Evolutionary conservation across 1,140 invertebrate genomes (phyloP), one percentile per base, ranked within the genome.

Genomic region (Mamestra configurata): DNA sequence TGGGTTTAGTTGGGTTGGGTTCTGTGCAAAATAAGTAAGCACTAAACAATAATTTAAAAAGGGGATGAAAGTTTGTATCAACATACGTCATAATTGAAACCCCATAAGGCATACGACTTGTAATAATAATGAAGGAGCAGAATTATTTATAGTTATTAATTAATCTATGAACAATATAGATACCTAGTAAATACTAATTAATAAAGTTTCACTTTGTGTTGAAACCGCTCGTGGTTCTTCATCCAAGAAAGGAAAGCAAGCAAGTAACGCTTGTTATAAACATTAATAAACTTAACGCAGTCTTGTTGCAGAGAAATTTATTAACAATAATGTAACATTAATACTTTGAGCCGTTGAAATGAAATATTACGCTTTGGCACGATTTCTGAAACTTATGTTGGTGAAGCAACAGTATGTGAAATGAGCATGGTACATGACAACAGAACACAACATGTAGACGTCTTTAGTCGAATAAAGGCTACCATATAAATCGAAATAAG

Each of bases 261-360:
- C 53, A 75, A 43, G 20, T 35, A 75, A 53, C 8, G 20, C 37
- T 72, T n/a, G 37, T 43, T 43, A 15, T 35, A 61, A 15, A 59
- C 55, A 66, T 75, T 82, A 88, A 86, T 89, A 89, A 89, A 84
- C 81, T 82, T 76, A 78, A 71, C 70, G 20, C 70, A 82, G 79
- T 64, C 80, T 81, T 83, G 86, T 88, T 84, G 76, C 76, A 20
- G 80, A 83, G 57, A 84, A 86, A 88, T 88, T 88, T 89, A 89
- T 87, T 83, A 84, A 79, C 82, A 85, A 84, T 82, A 87, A 87
- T 82, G 84, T 71, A 51, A 77, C 82, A 66, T 82, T 79, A 82
- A 84, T 66, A 77, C 46, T 53, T 64, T 15, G 53, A 66, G 75
- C 46, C 51, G 78, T 64, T 57, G 70, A 79, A 79, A 79, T 79